Conservation (phyloP, 2,888 invertebrate species). For the Osedax frankpressi region DNA sequence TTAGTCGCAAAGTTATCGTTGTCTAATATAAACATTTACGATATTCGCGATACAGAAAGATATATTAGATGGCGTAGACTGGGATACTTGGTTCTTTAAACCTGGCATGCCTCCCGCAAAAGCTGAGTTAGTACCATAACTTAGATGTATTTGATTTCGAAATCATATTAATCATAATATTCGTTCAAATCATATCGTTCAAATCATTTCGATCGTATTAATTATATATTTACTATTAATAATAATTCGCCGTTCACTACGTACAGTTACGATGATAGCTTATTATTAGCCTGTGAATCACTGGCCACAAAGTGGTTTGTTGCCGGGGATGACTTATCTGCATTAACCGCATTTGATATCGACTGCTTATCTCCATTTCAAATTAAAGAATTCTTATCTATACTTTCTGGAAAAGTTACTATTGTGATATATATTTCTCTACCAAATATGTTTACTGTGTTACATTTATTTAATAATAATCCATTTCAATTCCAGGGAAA, state of each 20-base stretch:
- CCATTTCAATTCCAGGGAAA: not conserved
- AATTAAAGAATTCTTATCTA: slow-evolving; percentile 57
- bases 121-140: slow-evolving; percentile 61
- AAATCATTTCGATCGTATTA: too few species aligned
- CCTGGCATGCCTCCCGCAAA: slow-evolving; percentile 79
- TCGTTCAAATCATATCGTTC: too few species aligned
- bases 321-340: slow-evolving; percentile 35
- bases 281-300: slow-evolving; percentile 54
- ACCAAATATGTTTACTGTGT: slow-evolving; percentile 38
- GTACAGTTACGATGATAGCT: slow-evolving; percentile 56
- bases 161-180: too few species aligned
- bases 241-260: not conserved
- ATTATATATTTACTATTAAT: not conserved
- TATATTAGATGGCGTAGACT: slow-evolving; percentile 58
- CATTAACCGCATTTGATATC: slow-evolving; percentile 51
- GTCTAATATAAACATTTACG: too few species aligned
- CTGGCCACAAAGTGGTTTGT: slow-evolving; percentile 54
- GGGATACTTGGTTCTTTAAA: slow-evolving; percentile 68
- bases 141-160: too few species aligned
- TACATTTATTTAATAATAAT: slow-evolving; percentile 50
- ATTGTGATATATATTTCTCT: slow-evolving; percentile 33
- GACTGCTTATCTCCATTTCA: slow-evolving; percentile 55
- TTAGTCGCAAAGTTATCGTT: too few species aligned
- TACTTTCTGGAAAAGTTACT: slow-evolving; percentile 52
- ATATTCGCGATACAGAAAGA: slow-evolving; percentile 26